Conservation (phyloP, 2,113 vertebrate species). For the Coptodon bakossiorum region DNA sequence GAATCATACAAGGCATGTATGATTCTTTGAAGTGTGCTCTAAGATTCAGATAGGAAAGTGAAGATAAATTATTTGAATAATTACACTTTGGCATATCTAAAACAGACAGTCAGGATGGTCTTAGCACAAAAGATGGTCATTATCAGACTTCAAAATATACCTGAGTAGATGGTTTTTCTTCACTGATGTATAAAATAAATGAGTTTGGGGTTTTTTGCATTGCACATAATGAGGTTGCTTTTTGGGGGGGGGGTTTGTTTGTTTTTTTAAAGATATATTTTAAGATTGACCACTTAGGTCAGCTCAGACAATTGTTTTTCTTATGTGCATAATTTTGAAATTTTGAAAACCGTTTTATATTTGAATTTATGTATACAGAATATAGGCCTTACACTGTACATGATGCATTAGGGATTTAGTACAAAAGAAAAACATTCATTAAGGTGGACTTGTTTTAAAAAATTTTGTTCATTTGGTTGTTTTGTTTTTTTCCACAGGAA, state of each 20-base stretch:
- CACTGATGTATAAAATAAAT: neutral
- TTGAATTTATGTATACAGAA: neutral
- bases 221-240: neutral
- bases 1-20: neutral
- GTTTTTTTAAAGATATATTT: neutral
- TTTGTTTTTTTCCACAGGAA: conserved; percentile 2
- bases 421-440: neutral
- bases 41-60: neutral
- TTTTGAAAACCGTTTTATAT: neutral
- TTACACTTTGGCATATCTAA: conserved; percentile 11
- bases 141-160: neutral
- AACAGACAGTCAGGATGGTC: neutral
- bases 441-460: conserved; percentile 36
- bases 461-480: neutral
- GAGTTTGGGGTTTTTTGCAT: neutral
- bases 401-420: conserved; percentile 19
- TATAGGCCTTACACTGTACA: neutral
- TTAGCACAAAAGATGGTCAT: neutral
- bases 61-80: conserved; percentile 2
- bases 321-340: neutral
- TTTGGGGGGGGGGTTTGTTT: too few relatives aligned
- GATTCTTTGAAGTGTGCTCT: conserved; percentile 11
- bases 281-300: neutral
- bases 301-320: neutral
- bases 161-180: neutral